Evolutionary conservation across 2,888 invertebrate species (phyloP), one percentile per base, ranked within the genome.

Genomic region (Patella caerulea): DNA sequence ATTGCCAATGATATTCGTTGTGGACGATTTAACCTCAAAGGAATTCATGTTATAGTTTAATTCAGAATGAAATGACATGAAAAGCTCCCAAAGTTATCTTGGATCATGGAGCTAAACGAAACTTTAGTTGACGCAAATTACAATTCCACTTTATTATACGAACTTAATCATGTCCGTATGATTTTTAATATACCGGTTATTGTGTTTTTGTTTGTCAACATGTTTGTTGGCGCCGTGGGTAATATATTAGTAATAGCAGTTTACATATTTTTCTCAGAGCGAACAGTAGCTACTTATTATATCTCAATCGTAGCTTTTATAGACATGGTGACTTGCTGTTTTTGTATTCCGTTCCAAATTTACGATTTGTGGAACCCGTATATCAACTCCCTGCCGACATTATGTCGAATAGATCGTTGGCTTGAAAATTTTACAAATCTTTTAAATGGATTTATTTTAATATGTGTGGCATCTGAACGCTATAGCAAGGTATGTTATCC

Each of bases 401-500:
- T 85, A 0, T 88, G 86, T 73, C 86, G 84, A 74, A 80, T 87
- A n/a, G 80, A 85, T 4, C 73, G 87, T 56, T 88, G 86, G 76
- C 79, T 84, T 59, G 79, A 86, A 34, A 84, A 84, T 12, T 83
- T 86, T 71, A 83, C 86, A 0, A 83, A 85, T 9, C 84, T 86
- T 19, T 83, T 85, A 14, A 86, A 86, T 14, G 86, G 85, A 71
- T 84, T 86, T 71, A 86, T 82, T 11, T 78, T 88, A 19, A 85
- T 87, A 55, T 87, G 86, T 73, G 86, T 88, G 12, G 86, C 86
- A 2, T 88, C 87, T 75, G 86, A 86, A 75, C 80, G 87, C 65
- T 88, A 87, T 77, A 87, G 86, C 80, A 87, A 88, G 81, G 84
- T 88, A 12, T 86, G 86, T 75, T 84, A 83, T 72, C 87, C 87